Percentiles rank a stretch among this genome's conserved stretches.
These are phyloP conservation scores for Nibea albiflora DNA, from an alignment of 2,113 vertebrate species.

Conservation along the genomic window DNA sequence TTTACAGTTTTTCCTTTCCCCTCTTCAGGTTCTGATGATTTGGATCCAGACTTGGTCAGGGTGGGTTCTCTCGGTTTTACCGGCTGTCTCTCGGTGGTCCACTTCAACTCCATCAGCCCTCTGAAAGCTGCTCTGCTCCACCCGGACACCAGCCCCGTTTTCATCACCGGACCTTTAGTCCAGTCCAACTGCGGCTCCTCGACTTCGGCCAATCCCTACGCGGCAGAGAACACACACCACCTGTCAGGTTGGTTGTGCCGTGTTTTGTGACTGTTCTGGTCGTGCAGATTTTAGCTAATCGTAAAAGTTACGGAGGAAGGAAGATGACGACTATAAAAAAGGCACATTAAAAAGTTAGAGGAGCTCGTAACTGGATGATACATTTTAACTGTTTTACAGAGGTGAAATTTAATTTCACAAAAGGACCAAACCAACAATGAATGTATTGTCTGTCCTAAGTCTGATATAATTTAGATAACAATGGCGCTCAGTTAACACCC, in stretches of 20 bases:
- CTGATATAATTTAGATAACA: neutral
- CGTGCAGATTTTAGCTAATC: neutral
- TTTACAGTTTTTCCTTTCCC: neutral
- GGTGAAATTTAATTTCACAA: neutral
- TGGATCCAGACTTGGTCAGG: constrained; percentile 87
- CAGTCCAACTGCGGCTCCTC: constrained; percentile 89
- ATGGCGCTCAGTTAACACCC: neutral
- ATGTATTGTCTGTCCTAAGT: no score
- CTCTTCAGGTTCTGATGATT: constrained; percentile 58
- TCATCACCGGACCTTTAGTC: constrained; percentile 84
- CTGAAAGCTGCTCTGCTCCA: constrained; percentile 90
- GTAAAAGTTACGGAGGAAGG: neutral
- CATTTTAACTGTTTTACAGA: no score
- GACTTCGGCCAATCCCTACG: constrained; percentile 83
- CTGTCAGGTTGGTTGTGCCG: constrained; percentile 85
- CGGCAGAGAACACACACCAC: constrained; percentile 89
- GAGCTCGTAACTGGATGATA: no score
- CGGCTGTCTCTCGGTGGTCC: constrained; percentile 93
- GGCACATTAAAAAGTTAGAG: no score
- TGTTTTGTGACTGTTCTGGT: neutral
- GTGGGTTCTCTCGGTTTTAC: constrained; percentile 88
- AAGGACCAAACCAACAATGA: neutral
- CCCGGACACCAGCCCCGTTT: constrained; percentile 81
- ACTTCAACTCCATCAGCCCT: constrained; percentile 90
- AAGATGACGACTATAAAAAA: no score